These are phyloP conservation scores for Lycophotia porphyrea DNA, from an alignment of 2,888 invertebrate genomes.

Conservation along the genomic window DNA sequence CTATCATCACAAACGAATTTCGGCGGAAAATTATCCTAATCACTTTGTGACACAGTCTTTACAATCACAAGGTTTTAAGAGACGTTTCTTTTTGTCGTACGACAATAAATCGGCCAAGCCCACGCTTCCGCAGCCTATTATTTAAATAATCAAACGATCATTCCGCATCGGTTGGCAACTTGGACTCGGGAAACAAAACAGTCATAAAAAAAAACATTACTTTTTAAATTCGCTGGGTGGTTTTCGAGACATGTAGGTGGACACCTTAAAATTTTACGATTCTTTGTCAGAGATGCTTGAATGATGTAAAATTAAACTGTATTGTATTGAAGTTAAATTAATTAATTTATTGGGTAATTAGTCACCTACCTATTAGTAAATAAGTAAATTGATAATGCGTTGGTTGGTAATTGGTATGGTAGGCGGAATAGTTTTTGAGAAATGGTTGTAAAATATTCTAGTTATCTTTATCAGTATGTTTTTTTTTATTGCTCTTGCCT, in stretches of 20 bases:
- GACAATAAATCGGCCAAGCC: slow-evolving; percentile 74
- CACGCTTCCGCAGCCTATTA: slow-evolving; percentile 82
- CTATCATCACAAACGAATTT: neutral
- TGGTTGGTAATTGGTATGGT: neutral
- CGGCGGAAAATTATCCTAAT: neutral
- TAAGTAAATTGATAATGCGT: neutral
- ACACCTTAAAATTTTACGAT: slow-evolving; percentile 28
- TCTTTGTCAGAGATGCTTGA: slow-evolving; percentile 1
- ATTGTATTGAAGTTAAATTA: slow-evolving; percentile 2
- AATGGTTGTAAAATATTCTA: neutral
- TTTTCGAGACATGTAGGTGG: slow-evolving; percentile 20
- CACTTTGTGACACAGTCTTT: slow-evolving; percentile 48
- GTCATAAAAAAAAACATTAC: slow-evolving; percentile 53
- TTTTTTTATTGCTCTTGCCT: too few species aligned
- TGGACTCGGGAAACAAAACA: slow-evolving; percentile 56
- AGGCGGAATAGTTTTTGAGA: neutral
- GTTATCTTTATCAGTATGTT: too few species aligned
- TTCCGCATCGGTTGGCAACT: slow-evolving; percentile 80
- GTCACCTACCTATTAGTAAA: neutral
- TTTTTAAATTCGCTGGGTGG: slow-evolving; percentile 44
- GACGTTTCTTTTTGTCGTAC: slow-evolving; percentile 64
- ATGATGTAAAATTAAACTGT: slow-evolving; percentile 7
- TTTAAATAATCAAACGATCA: slow-evolving; percentile 81
- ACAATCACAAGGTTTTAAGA: slow-evolving; percentile 52
- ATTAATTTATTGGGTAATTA: slow-evolving; percentile 1